These are phyloP conservation scores for Hylaeus volcanicus DNA, from an alignment of 1,140 invertebrate species.

Conservation along the genomic window DNA sequence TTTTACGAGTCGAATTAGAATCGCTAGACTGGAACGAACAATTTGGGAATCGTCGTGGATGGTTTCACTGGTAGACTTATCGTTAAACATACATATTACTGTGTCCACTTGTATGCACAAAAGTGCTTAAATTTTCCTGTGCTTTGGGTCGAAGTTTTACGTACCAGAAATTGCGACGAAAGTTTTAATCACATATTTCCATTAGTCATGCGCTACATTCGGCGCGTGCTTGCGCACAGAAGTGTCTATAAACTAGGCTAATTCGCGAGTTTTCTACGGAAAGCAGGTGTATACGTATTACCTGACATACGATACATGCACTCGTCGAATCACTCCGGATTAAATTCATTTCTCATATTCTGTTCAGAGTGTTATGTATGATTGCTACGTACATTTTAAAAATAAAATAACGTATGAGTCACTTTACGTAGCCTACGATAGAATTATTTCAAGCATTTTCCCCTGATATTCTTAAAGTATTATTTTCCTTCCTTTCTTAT, in stretches of 20 bases:
- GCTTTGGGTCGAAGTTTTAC: conserved; percentile 51
- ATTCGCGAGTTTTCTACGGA: conserved; percentile 5
- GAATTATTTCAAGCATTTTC: no score
- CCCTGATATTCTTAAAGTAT: no score
- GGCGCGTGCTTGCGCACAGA: conserved; percentile 10
- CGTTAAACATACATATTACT: conserved; percentile 2
- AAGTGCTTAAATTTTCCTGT: conserved; percentile 20
- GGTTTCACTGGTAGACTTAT: not conserved
- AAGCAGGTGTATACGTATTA: conserved; percentile 41
- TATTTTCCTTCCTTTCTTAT: no score
- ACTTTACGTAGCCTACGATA: no score
- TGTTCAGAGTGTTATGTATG: not conserved
- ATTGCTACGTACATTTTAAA: no score
- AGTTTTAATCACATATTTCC: conserved; percentile 75
- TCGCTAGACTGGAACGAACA: not conserved
- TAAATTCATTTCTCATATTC: conserved; percentile 22
- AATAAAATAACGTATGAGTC: no score
- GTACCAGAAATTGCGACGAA: conserved; percentile 71
- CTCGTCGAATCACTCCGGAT: conserved; percentile 22
- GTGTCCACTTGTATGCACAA: not conserved
- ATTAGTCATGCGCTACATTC: conserved; percentile 72
- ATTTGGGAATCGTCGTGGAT: conserved; percentile 14
- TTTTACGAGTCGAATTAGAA: conserved; percentile 5
- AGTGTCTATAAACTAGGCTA: conserved; percentile 40
- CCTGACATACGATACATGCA: conserved; percentile 15